Evolutionary conservation across 1,140 invertebrate genomes (phyloP).

Genomic region (Drosophila pseudoananassae): DNA sequence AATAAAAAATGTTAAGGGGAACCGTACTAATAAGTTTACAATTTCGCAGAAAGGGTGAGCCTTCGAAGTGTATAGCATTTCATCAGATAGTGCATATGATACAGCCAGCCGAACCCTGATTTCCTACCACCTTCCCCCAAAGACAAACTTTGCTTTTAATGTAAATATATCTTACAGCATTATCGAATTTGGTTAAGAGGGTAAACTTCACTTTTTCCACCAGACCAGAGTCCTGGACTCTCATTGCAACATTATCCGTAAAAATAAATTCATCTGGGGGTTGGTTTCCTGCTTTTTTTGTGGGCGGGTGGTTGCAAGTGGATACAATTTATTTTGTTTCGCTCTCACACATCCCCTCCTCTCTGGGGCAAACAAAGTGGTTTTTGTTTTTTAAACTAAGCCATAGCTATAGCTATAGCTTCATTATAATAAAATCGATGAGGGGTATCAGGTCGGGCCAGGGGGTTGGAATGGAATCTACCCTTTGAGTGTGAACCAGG

Average conservation of each 20-base stretch:
- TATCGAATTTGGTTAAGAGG: constrained; percentile 48
- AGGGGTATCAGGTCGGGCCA: background rate
- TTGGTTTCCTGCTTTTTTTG: constrained; percentile 47
- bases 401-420: constrained; percentile 35
- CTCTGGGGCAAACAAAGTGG: constrained; percentile 37
- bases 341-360: constrained; percentile 4
- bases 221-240: constrained; percentile 14
- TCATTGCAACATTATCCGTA: constrained; percentile 64
- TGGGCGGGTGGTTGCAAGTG: constrained; percentile 60
- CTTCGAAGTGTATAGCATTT: too few relatives aligned
- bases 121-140: constrained; percentile 15
- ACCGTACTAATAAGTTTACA: too few relatives aligned
- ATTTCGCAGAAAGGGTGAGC: too few relatives aligned
- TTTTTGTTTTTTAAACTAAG: constrained; percentile 54
- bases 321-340: constrained; percentile 36
- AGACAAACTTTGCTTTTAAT: constrained; percentile 17
- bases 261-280: constrained; percentile 39
- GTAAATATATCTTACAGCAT: constrained; percentile 44
- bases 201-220: constrained; percentile 44
- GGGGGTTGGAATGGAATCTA: constrained; percentile 37
- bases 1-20: background rate
- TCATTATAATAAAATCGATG: constrained; percentile 73
- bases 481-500: constrained; percentile 28
- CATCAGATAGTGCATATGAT: background rate
- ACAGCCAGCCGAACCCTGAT: background rate